Conservation (phyloP, 1,140 invertebrate genomes). For the Anadara kagoshimensis region DNA sequence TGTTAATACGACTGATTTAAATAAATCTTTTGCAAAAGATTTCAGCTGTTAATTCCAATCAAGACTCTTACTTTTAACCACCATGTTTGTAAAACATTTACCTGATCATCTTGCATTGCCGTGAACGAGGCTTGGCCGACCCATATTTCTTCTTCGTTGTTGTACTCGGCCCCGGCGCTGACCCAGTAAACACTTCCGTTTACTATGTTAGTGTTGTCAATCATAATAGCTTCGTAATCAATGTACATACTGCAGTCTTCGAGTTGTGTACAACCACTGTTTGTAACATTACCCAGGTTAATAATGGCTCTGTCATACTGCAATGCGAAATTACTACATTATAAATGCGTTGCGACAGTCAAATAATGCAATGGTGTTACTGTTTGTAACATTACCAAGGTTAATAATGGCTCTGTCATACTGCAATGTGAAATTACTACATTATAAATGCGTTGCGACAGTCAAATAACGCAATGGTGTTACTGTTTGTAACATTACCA, state of each 20-base stretch:
- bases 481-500: constrained; percentile 69
- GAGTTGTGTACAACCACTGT: constrained; percentile 37
- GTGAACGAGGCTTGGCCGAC: constrained; percentile 70
- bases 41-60: too few species aligned
- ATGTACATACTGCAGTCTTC: constrained; percentile 57
- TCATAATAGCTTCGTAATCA: constrained; percentile 70
- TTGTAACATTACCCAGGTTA: constrained; percentile 71
- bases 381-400: constrained; percentile 72
- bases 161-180: constrained; percentile 75
- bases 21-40: too few species aligned
- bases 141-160: constrained; percentile 73
- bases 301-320: constrained; percentile 74
- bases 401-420: constrained; percentile 72
- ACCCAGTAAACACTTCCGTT: constrained; percentile 67
- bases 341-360: too few species aligned
- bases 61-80: too few species aligned
- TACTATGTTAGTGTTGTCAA: constrained; percentile 60
- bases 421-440: constrained; percentile 55
- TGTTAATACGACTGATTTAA: too few species aligned
- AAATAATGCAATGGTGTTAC: too few species aligned
- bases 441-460: too few species aligned
- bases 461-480: too few species aligned
- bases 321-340: constrained; percentile 25
- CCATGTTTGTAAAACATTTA: constrained; percentile 4
- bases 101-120: constrained; percentile 5